Evolutionary conservation across 2,888 invertebrate genomes (phyloP), one percentile per base, ranked within the genome.

Genomic region (Drosophila mayaguana): DNA sequence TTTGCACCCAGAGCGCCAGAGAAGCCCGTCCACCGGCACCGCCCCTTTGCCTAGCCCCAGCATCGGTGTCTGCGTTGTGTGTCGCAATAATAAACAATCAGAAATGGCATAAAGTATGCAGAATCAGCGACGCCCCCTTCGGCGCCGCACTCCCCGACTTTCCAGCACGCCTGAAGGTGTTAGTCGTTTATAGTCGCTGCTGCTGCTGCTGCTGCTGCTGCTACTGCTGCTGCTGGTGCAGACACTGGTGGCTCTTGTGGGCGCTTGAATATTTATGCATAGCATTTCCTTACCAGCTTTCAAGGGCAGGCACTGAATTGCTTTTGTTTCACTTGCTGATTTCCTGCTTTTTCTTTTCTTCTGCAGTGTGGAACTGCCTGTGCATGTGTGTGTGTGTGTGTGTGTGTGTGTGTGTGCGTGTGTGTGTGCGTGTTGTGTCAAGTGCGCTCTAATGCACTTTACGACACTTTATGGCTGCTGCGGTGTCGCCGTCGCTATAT

Each of bases 21-120:
- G 9, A 3, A 32, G 3, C 2, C 20, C 43, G 12, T 6, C 43
- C 12, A 1, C 2, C 11, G 42, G 5, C 45, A 18, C 8, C 25
- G 45, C n/a, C 43, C 28, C 45, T 8, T 18, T 36, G 11, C 22
- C 34, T 22, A 22, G 16, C 9, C 46, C 25, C 1, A 22, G 32
- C 32, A 32, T 16, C 34, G 7, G 28, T 40, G 53, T 48, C 36
- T 32, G 57, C 20, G 53, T 3, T 74, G 65, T 61, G 38, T 54
- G 89, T 84, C 85, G 85, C 90, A 85, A 88, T 89, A 85, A 85
- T 89, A 85, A 90, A 90, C 90, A 88, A 90, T 86, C 81, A 89
- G 81, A 78, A 78, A 73, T 79, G 87, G 81, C 76, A 79, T 90
- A 80, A 88, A 90, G 87, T 76, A 83, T 84, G 82, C 73, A 79